Evolutionary conservation across 2,113 vertebrate genomes (phyloP).

Genomic region (Setophaga petechia): DNA sequence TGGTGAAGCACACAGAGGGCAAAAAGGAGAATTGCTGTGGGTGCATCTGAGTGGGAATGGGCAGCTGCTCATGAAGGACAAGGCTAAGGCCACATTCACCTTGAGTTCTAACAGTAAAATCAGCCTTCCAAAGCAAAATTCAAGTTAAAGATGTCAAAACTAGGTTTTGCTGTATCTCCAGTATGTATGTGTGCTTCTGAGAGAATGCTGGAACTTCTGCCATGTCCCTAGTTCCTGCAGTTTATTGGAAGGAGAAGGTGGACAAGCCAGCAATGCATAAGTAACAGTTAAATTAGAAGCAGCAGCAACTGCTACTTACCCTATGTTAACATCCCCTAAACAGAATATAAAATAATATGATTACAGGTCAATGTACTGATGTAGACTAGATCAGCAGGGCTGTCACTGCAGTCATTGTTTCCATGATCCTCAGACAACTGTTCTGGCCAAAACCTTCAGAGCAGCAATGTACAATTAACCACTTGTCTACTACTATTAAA

Average conservation of each 20-base stretch:
- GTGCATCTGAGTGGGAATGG: neutral
- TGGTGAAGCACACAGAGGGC: neutral
- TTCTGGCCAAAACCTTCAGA: neutral
- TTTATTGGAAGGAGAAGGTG: neutral
- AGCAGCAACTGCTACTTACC: neutral
- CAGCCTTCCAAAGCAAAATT: neutral
- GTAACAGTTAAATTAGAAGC: neutral
- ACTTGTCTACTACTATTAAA: fast-evolving
- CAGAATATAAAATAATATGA: neutral
- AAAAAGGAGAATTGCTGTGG: neutral
- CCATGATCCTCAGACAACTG: neutral
- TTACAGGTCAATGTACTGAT: neutral
- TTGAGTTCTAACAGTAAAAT: neutral
- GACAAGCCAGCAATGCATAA: neutral
- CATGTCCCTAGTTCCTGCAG: neutral
- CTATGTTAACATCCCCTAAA: neutral
- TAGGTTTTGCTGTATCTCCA: neutral
- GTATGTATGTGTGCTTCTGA: neutral
- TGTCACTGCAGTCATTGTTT: neutral
- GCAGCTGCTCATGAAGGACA: neutral
- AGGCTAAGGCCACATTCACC: neutral
- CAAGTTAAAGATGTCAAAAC: neutral
- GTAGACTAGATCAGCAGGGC: neutral
- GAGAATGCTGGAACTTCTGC: neutral
- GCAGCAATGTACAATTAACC: neutral